phyloP scores from a whole-genome alignment of 2,113 vertebrate genomes.

The Camelus bactrianus region DNA sequence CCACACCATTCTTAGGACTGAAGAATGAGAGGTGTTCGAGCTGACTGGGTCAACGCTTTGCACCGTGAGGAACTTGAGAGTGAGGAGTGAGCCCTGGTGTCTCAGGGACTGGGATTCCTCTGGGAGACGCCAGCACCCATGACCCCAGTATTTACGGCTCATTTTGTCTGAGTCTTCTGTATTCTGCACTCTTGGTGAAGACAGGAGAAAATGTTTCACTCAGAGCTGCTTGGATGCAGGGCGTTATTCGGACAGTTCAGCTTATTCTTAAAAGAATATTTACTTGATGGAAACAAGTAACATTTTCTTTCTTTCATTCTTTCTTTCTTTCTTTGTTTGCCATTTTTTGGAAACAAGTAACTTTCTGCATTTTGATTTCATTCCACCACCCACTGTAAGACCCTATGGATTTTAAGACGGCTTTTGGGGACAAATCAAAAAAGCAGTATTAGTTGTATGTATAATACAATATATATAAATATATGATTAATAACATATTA shows the following conservation, averaged over 20 bases:
- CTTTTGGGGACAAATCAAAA: not conserved
- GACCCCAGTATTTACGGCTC: constrained; percentile 16
- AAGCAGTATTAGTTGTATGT: not conserved
- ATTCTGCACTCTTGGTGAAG: constrained; percentile 6
- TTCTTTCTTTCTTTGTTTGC: no score
- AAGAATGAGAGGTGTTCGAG: not conserved
- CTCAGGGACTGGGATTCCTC: not conserved
- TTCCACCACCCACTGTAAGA: not conserved
- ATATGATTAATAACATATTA: not conserved
- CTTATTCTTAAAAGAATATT: not conserved
- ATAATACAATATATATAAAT: not conserved
- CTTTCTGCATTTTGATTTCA: not conserved
- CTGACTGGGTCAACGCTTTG: not conserved
- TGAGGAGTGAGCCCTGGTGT: not conserved
- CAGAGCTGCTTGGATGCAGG: not conserved
- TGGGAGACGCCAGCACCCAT: not conserved
- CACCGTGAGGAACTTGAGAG: not conserved
- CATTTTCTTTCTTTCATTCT: no score
- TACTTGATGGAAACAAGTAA: not conserved
- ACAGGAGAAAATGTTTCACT: not conserved
- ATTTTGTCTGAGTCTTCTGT: not conserved
- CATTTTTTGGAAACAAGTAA: no score
- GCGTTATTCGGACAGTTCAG: not conserved
- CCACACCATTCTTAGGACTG: not conserved
- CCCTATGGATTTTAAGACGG: not conserved